These are phyloP conservation scores for Anoplolepis gracilipes DNA, from an alignment of 1,140 invertebrate genomes.

Conservation along the genomic window DNA sequence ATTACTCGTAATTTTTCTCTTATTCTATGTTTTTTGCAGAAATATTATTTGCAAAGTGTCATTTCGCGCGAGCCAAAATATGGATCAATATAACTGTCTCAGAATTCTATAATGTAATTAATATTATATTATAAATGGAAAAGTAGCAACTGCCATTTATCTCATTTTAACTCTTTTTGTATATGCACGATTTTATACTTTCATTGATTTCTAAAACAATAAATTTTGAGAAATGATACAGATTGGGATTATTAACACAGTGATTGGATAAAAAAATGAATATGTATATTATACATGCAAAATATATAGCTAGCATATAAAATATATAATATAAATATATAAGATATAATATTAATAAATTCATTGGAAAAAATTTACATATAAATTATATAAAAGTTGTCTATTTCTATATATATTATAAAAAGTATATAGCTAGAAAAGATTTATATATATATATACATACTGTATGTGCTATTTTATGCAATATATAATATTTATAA, in stretches of 20 bases:
- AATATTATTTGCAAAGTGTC: slow-evolving; percentile 2
- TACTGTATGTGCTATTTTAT: no score
- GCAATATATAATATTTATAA: no score
- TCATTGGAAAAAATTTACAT: no score
- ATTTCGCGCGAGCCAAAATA: background rate
- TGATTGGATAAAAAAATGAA: background rate
- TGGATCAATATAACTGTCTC: background rate
- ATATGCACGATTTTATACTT: background rate
- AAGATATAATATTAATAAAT: no score
- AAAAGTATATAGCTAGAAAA: no score
- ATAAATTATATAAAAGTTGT: no score
- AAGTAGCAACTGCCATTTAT: background rate
- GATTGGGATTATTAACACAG: background rate
- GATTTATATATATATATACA: no score
- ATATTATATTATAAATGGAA: background rate
- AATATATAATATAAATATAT: no score
- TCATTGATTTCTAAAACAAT: background rate
- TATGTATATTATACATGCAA: no score
- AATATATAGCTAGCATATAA: no score
- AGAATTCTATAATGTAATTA: background rate
- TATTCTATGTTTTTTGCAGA: background rate
- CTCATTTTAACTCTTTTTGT: background rate
- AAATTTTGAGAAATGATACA: background rate
- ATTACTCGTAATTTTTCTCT: no score
- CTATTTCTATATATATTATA: no score